phyloP scores from a whole-genome alignment of 2,797 vertebrate species.

The Tiaroga cobitis region DNA sequence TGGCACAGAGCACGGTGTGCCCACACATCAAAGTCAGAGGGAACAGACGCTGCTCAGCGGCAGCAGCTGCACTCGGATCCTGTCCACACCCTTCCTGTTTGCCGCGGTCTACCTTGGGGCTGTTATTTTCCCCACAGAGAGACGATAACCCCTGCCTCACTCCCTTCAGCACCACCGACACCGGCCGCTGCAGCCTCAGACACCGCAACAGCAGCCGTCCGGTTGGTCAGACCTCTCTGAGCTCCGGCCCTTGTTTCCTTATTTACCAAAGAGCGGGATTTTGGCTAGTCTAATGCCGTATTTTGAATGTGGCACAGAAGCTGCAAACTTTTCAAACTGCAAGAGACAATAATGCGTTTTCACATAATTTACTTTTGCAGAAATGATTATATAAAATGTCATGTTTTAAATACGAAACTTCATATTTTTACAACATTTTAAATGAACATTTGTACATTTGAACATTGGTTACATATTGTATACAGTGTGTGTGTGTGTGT shows the following conservation, averaged over 20 bases:
- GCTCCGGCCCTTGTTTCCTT: constrained; percentile 17
- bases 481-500: too few species aligned
- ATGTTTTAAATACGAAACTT: neutral
- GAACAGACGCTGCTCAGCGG: constrained; percentile 78
- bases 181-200: constrained; percentile 61
- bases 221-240: constrained; percentile 41
- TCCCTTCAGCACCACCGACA: constrained; percentile 63
- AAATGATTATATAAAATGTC: neutral
- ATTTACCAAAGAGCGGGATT: neutral
- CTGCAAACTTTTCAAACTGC: neutral
- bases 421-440: too few species aligned
- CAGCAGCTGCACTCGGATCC: constrained; percentile 81
- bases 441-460: too few species aligned
- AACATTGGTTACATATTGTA: too few species aligned
- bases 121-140: constrained; percentile 79
- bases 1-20: constrained; percentile 75
- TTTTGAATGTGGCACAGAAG: neutral
- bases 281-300: neutral
- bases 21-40: constrained; percentile 82
- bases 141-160: constrained; percentile 62
- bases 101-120: constrained; percentile 75
- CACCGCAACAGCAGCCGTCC: constrained; percentile 53
- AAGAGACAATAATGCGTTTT: neutral
- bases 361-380: neutral
- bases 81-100: constrained; percentile 89